Base-by-base conservation (phyloP, 2,797 vertebrate species). In the Lagodon rhomboides region DNA sequence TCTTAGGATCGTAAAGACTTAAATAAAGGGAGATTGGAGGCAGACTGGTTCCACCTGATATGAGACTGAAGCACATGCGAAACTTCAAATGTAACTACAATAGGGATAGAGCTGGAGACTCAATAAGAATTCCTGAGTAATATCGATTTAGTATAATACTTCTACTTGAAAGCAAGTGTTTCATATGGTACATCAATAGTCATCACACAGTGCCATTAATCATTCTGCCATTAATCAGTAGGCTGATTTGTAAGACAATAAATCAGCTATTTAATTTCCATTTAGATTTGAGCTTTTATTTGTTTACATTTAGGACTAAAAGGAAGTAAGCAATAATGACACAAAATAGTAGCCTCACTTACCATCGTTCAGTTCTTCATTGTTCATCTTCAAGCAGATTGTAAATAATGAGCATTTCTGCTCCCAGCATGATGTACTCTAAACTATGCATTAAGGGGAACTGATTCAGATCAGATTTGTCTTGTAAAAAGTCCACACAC, bases 241-340 rank as follows among this genome's bases (percentile, higher is more conserved):
- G 50, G 23, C 23, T 62, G 44, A 12, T 73, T 43, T 58, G 5
- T n/a, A 17, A 34, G 17, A 44, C n/a, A 55, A 3, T 25, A 15
- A 23, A 55, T 63, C 22, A 63, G n/a, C 34, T 11, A n/a, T 58
- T 68, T 53, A 0, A 64, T 55, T 69, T 44, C 49, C 8, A n/a
- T 16, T 38, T 11, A 67, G 13, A 18, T 38, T 15, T 54, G 0
- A 43, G 9, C 22, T 44, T 38, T 34, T 49, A 66, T 55, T 59
- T 66, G 49, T 74, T 47, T 27, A 56, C 65, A 51, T 49, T 60
- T 8, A 18, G 16, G 34, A 34, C 22, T 20, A 27, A 12, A 62
- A 54, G 46, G 34, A 25, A 18, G 41, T 64, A 23, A 82, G 83
- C 83, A 84, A 84, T 80, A 84, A 82, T 64, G 34, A 68, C 20